Percentiles rank a stretch among this genome's conserved stretches.
These are phyloP conservation scores for Manis crassicaudata DNA, from an alignment of 2,797 vertebrate genomes.

Conservation along the genomic window DNA sequence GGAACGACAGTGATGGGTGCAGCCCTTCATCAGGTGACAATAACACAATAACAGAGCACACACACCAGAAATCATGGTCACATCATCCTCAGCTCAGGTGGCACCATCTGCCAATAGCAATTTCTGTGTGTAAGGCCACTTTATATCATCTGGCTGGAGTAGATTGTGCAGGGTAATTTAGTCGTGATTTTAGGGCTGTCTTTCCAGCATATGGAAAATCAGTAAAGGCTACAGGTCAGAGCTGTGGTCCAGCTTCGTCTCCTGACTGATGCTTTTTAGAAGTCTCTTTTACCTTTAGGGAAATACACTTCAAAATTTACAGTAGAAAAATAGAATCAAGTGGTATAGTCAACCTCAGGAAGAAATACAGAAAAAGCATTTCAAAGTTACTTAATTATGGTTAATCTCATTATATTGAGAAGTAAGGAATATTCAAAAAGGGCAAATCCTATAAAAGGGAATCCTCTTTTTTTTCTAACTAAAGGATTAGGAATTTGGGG, in stretches of 20 bases:
- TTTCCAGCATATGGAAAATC: not conserved
- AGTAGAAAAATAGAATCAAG: not conserved
- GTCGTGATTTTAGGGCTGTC: not conserved
- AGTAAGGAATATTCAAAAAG: not conserved
- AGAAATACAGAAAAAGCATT: not conserved
- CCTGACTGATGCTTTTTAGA: not conserved
- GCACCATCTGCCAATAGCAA: too few relatives aligned
- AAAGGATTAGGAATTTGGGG: not conserved
- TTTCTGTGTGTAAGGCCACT: not conserved
- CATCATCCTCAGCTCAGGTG: not conserved
- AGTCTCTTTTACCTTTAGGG: not conserved
- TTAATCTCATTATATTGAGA: not conserved
- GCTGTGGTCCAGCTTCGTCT: not conserved
- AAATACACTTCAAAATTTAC: not conserved
- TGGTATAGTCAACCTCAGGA: not conserved
- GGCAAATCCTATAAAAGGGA: not conserved
- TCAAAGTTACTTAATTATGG: not conserved
- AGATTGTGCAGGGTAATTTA: not conserved
- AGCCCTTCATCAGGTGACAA: not conserved
- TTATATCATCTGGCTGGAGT: not conserved
- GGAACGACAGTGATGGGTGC: not conserved
- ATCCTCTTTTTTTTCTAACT: not conserved
- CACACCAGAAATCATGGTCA: accelerated
- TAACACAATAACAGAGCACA: not conserved
- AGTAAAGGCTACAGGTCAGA: not conserved